A percentile compares a stretch with the other conserved stretches of the same genome.
These are phyloP conservation scores for Anhinga rufa DNA, from an alignment of 2,113 vertebrate genomes.

Conservation along the genomic window DNA sequence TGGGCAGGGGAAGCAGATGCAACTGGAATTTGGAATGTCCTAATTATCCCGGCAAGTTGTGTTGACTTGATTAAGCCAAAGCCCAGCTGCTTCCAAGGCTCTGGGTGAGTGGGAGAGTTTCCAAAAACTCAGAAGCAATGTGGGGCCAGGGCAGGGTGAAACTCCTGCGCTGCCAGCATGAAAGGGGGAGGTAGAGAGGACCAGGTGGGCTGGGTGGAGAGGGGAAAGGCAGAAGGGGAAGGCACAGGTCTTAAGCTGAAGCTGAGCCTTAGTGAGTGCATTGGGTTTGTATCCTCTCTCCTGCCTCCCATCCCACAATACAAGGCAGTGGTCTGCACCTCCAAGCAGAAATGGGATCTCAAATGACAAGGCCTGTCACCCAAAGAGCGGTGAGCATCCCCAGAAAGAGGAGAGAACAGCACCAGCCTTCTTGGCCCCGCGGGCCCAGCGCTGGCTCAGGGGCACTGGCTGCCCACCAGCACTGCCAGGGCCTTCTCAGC, in stretches of 20 bases:
- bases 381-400: not conserved
- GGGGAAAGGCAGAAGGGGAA: not conserved
- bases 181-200: not conserved
- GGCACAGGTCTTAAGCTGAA: rapidly evolving
- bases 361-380: not conserved
- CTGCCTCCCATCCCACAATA: not conserved
- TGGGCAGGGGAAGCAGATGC: not conserved
- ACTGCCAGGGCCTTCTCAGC: too few species aligned
- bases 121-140: not conserved
- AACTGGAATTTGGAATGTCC: not conserved
- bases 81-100: not conserved
- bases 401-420: not conserved
- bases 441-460: too few species aligned
- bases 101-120: not conserved
- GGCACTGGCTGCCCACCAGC: too few species aligned
- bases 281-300: not conserved
- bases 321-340: not conserved
- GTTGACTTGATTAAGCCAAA: not conserved
- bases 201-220: not conserved
- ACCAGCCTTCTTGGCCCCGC: too few species aligned
- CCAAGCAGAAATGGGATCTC: not conserved
- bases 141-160: not conserved
- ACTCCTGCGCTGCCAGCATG: not conserved
- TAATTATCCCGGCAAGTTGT: not conserved
- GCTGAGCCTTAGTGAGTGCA: not conserved